Evolutionary conservation across 2,888 invertebrate species (phyloP).

Genomic region (Dicranocentrus wangi): DNA sequence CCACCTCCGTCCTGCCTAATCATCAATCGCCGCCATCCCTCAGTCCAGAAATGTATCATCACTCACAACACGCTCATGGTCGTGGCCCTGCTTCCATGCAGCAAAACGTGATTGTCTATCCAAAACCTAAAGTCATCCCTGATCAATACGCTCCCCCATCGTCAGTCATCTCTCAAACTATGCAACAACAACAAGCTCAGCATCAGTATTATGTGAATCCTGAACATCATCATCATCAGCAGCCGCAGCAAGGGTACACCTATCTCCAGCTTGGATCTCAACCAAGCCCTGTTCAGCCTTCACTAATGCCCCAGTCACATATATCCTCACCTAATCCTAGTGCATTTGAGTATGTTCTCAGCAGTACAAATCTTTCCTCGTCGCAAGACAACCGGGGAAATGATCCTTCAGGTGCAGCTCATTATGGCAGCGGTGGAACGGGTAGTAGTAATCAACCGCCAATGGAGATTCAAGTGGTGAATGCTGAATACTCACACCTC

Average conservation of each 20-base stretch:
- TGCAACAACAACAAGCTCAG: constrained; percentile 67
- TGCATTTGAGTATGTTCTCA: constrained; percentile 65
- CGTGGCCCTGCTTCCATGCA: constrained; percentile 60
- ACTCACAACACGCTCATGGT: constrained; percentile 51
- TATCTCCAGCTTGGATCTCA: constrained; percentile 53
- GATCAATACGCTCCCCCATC: constrained; percentile 64
- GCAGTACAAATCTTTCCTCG: constrained; percentile 63
- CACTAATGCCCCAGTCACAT: constrained; percentile 60
- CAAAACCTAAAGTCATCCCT: constrained; percentile 69
- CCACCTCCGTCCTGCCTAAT: constrained; percentile 46
- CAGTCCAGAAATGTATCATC: constrained; percentile 63
- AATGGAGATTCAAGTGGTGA: constrained; percentile 63
- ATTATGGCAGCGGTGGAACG: constrained; percentile 45
- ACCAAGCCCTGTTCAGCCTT: constrained; percentile 53
- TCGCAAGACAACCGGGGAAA: constrained; percentile 43
- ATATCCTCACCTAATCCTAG: constrained; percentile 57
- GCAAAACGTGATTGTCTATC: constrained; percentile 73
- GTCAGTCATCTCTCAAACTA: constrained; percentile 69
- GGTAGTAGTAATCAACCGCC: constrained; percentile 43
- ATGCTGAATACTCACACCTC: constrained; percentile 61
- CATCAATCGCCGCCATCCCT: constrained; percentile 66
- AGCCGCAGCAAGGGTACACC: constrained; percentile 50
- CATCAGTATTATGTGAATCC: constrained; percentile 70
- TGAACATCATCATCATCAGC: constrained; percentile 59
- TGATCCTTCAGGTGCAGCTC: constrained; percentile 35